A percentile compares a stretch with the other conserved stretches of the same genome.
Evolutionary conservation across 2,797 vertebrate species (phyloP).

Genomic region (Cercopithecus petaurista): DNA sequence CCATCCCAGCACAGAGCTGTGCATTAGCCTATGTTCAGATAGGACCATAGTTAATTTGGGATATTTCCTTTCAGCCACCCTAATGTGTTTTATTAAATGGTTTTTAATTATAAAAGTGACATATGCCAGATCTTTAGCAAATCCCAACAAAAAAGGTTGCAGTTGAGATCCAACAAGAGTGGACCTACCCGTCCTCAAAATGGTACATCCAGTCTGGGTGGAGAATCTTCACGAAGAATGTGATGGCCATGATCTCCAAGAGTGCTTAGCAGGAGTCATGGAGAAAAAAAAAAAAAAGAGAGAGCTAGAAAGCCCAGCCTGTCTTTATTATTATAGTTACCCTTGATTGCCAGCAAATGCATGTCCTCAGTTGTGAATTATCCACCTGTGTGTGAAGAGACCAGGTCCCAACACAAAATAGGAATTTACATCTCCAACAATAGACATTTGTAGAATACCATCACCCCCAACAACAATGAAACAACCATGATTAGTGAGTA

Average conservation of each 20-base stretch:
- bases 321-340: background rate
- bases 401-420: background rate
- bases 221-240: background rate
- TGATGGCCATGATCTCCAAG: background rate
- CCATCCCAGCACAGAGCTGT: background rate
- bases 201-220: background rate
- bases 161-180: background rate
- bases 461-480: background rate
- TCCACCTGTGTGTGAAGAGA: background rate
- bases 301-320: background rate
- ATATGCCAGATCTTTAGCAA: background rate
- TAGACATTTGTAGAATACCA: background rate
- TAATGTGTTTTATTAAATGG: background rate
- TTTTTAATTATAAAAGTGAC: slow-evolving; percentile 40
- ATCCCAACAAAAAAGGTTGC: background rate
- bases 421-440: background rate
- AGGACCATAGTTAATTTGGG: background rate
- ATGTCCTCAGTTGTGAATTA: background rate
- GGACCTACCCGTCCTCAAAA: background rate
- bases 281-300: background rate
- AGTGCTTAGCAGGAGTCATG: background rate
- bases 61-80: slow-evolving; percentile 8
- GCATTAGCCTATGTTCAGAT: background rate
- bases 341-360: background rate
- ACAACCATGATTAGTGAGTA: background rate